Evolutionary conservation across 2,113 vertebrate genomes (phyloP), one percentile per base, ranked within the genome.

Genomic region (Dendropsophus ebraccatus): DNA sequence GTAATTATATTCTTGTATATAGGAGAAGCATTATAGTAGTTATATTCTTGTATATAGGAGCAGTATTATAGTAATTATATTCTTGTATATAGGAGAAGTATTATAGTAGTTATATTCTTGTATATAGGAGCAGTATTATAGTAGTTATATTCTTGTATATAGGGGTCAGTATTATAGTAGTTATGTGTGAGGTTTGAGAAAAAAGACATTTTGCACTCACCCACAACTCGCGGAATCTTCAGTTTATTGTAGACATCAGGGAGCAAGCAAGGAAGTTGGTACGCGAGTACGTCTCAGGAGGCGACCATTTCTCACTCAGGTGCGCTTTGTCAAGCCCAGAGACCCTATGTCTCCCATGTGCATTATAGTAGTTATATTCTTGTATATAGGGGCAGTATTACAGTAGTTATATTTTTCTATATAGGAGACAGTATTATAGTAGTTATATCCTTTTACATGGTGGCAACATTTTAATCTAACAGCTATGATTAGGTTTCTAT

Each of bases 101-200:
- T 65, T 65, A 65, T 65, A 65, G 60, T 65, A 65, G 60, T 65
- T 65, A 65, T 65, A 65, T 65, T 65, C 60, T 30, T 65, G 60
- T 65, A 65, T 17, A 65, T 65, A 65, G 60, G 60, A 16, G 60
- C 12, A 65, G 60, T 65, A 30, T 65, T 65, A 65, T 65, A 65
- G 60, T 65, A 65, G 60, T 65, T 65, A 65, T 65, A 30, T 65
- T 65, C 60, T 30, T 65, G 60, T 65, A 65, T 17, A 65, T 65
- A 65, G 25, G 25, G 1, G 60, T 3, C 25, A 65, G 60, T 65
- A 30, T 65, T 65, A 28, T 65, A 30, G 60, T 65, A 65, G 60
- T 65, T 65, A 65, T 65, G 30, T 65, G n/a, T n/a, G n/a, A n/a
- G n/a, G n/a, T n/a, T n/a, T n/a, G n/a, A n/a, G n/a, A n/a, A n/a